Percentiles rank a stretch among this genome's conserved stretches.
Conservation (phyloP, 2,797 vertebrate genomes). For the Falco cherrug region DNA sequence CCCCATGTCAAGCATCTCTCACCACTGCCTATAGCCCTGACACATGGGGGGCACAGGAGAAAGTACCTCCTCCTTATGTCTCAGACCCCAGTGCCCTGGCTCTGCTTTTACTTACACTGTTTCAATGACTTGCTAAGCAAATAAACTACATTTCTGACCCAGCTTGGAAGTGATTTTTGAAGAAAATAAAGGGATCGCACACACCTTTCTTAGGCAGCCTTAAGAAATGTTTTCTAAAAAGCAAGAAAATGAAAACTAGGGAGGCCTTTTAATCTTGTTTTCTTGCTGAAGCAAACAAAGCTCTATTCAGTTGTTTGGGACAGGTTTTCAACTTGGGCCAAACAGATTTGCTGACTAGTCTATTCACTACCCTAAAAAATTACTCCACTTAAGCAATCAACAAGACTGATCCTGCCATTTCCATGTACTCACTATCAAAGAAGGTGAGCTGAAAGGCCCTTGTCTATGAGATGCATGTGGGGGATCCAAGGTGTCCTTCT, state of each 20-base stretch:
- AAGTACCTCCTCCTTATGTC: neutral
- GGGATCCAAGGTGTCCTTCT: slow-evolving; percentile 49
- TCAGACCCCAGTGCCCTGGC: neutral
- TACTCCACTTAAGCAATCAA: slow-evolving; percentile 11
- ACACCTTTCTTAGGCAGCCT: neutral
- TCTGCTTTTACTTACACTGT: neutral
- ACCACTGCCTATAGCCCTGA: neutral
- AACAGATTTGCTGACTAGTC: neutral
- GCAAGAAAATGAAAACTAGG: neutral
- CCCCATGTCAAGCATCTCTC: accelerated
- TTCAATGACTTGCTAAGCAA: neutral
- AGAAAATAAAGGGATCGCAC: neutral
- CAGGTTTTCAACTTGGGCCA: neutral
- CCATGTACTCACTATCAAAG: slow-evolving; percentile 26
- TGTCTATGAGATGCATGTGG: neutral
- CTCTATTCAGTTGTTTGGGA: neutral
- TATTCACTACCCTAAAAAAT: slow-evolving; percentile 11
- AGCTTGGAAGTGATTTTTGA: neutral
- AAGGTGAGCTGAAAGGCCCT: slow-evolving; percentile 29
- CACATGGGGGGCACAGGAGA: accelerated
- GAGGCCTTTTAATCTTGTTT: neutral
- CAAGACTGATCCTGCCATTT: slow-evolving; percentile 48
- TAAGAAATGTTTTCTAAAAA: neutral
- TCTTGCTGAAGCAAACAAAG: neutral
- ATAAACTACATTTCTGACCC: neutral